Evolutionary conservation across 37 sponge, comb jelly and placozoan genomes (phyloP), one percentile per base, ranked within the genome.

Genomic region (Mnemiopsis leidyi): DNA sequence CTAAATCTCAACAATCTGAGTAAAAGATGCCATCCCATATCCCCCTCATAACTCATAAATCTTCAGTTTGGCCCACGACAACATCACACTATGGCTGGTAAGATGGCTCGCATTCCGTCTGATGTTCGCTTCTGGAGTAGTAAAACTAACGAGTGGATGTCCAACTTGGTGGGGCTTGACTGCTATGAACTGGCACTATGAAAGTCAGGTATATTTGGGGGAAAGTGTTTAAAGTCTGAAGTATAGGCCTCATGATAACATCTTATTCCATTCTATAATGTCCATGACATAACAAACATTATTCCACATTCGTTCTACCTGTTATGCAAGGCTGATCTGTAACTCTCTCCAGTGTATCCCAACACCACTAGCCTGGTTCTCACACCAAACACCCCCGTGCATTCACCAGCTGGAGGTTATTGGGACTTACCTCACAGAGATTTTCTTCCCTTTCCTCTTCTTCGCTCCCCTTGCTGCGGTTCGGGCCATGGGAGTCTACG

Each of bases 81-180:
- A 93, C 5, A 23, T 96, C 28, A 92, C 94, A 7, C 28, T 97
- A 92, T 98, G 97, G 97, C 90, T 98, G 32, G 93, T 98, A 3
- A 93, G 93, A 30, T 98, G 98, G 98, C 93, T 98, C 0, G 94
- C 96, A 28, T 98, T 98, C 85, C 88, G 98, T 0, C 95, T 98
- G n/a, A 97, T 98, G 97, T 98, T 98, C 95, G 96, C 97, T 23
- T 96, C 97, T 39, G 98, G 98, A 0, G 93, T 98, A 7, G 98
- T 98, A n/a, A 98, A 98, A 75, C 94, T 98, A 76, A 96, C 96
- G 21, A 96, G 96, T 25, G 71, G 76, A 7, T 98, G 98, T 93
- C 97, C 97, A 0, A 96, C 98, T 0, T 98, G 98, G 98, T 94
- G 94, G 94, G 76, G 92, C 28, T 48, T 93, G 0, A 93, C 98